These are phyloP conservation scores for Tichodroma muraria DNA, from an alignment of 2,113 vertebrate genomes.

Conservation along the genomic window DNA sequence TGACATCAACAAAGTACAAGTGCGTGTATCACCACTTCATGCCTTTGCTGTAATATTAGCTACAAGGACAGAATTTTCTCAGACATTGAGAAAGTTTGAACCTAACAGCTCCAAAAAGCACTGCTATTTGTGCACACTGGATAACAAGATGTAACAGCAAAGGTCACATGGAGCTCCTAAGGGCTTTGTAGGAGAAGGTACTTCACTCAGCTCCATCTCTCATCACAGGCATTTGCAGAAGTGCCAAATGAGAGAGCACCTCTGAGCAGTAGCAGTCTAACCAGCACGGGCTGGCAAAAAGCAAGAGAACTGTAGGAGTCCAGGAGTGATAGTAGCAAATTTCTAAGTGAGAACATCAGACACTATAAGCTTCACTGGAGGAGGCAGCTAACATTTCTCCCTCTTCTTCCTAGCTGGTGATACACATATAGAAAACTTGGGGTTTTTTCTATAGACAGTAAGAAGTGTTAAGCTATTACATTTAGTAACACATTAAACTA, in stretches of 20 bases:
- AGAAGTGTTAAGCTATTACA: no score
- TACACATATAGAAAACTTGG: neutral
- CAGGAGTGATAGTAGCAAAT: neutral
- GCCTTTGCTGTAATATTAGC: neutral
- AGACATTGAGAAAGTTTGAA: neutral
- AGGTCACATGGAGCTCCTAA: neutral
- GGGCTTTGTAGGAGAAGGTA: neutral
- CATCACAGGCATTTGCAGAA: neutral
- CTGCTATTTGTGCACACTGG: neutral
- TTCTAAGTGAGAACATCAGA: neutral
- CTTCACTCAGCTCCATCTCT: neutral
- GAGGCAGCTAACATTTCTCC: neutral
- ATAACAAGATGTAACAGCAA: neutral
- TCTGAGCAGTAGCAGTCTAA: neutral
- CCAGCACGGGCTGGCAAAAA: neutral
- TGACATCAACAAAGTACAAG: neutral
- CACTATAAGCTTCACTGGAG: neutral
- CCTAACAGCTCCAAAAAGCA: neutral
- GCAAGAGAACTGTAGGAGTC: neutral
- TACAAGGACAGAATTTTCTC: neutral
- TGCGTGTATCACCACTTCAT: neutral
- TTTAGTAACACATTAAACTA: no score
- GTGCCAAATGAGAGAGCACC: neutral
- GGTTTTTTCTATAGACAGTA: neutral
- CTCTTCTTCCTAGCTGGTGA: neutral